A percentile compares a stretch with the other conserved stretches of the same genome.
These are phyloP conservation scores for Oxyscelio sp. DNA, from an alignment of 2,888 invertebrate species.

Conservation along the genomic window DNA sequence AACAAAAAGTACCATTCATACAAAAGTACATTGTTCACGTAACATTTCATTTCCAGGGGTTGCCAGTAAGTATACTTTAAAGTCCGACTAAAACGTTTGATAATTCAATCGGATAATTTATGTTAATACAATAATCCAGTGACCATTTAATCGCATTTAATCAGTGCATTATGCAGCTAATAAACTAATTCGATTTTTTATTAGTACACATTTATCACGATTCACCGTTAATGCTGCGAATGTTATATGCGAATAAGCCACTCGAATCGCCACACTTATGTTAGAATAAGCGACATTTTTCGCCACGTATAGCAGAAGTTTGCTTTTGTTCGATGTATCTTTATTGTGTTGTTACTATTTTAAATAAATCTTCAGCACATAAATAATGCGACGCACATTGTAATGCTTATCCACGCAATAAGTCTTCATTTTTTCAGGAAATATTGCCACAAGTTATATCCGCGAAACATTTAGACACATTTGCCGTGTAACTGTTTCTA, in stretches of 20 bases:
- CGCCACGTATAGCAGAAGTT: constrained; percentile 10
- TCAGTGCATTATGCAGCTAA: constrained; percentile 35
- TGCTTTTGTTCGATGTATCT: constrained; percentile 41
- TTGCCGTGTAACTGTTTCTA: constrained; percentile 42
- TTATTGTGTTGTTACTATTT: background rate
- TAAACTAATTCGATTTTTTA: constrained; percentile 39
- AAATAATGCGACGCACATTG: background rate
- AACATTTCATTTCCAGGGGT: too few species aligned
- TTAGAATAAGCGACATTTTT: constrained; percentile 51
- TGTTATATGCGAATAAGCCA: constrained; percentile 53
- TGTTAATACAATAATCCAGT: constrained; percentile 23
- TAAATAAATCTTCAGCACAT: background rate
- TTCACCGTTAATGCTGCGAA: constrained; percentile 39
- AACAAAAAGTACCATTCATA: too few species aligned
- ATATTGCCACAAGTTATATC: constrained; percentile 36
- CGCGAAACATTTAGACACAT: constrained; percentile 18
- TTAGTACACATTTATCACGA: constrained; percentile 47
- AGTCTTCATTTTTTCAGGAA: constrained; percentile 16
- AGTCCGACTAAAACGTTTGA: background rate
- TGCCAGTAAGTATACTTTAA: background rate
- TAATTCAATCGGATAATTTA: background rate
- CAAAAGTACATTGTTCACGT: too few species aligned
- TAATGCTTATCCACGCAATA: constrained; percentile 35
- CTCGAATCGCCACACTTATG: constrained; percentile 47
- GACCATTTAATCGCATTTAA: background rate